Percentiles rank a stretch among this genome's conserved stretches.
phyloP scores from a whole-genome alignment of 1,140 invertebrate genomes.

The Ganaspis sp. region DNA sequence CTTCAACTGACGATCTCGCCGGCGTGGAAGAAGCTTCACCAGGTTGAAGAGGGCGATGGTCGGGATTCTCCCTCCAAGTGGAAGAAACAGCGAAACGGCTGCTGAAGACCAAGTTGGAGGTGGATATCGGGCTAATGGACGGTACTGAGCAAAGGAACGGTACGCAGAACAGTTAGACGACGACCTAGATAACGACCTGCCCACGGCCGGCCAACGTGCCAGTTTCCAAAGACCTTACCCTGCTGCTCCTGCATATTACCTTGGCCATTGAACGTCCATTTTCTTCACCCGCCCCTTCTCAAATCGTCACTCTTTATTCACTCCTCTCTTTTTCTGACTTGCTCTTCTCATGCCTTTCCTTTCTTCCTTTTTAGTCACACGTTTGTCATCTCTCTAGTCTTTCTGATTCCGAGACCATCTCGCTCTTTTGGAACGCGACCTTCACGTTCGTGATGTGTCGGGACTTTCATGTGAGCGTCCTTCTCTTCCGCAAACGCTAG shows the following conservation, averaged over 20 bases:
- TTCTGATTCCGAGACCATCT: background rate
- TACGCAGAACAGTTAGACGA: conserved; percentile 69
- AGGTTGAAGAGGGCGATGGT: conserved; percentile 38
- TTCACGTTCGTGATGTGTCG: conserved; percentile 7
- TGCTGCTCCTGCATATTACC: conserved; percentile 53
- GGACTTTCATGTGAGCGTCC: conserved; percentile 6
- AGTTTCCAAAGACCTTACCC: conserved; percentile 60
- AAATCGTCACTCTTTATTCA: conserved; percentile 23
- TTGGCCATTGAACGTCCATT: conserved; percentile 47
- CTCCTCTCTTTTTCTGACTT: background rate
- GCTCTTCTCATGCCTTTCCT: background rate
- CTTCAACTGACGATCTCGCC: conserved; percentile 46
- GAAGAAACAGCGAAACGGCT: conserved; percentile 43
- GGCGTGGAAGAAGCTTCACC: conserved; percentile 39
- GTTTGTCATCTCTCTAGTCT: background rate
- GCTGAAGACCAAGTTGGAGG: conserved; percentile 31
- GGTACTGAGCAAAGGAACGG: conserved; percentile 59
- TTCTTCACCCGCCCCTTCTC: background rate
- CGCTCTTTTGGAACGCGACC: background rate
- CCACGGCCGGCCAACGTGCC: conserved; percentile 61
- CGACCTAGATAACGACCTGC: conserved; percentile 64
- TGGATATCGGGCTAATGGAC: conserved; percentile 38
- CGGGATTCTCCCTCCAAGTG: conserved; percentile 34
- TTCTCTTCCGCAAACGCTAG: background rate
- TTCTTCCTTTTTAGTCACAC: background rate